Percentiles rank a stretch among this genome's conserved stretches.
Conservation (phyloP, 1,140 invertebrate genomes). For the Camponotus floridanus region DNA sequence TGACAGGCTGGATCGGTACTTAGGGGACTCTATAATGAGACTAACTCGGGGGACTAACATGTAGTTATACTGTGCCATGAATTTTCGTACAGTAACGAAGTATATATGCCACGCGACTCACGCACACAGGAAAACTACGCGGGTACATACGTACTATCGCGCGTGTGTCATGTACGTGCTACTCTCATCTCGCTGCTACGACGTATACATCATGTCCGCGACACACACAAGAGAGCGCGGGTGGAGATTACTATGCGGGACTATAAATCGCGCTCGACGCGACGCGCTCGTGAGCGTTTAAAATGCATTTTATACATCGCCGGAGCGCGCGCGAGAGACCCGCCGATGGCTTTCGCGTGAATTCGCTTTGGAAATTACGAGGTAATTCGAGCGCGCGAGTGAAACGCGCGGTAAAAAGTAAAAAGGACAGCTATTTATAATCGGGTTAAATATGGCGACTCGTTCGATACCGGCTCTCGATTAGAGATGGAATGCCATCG, state of each 20-base stretch:
- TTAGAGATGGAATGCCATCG: not conserved
- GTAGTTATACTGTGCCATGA: constrained; percentile 69
- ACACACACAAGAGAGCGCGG: constrained; percentile 35
- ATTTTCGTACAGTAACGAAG: constrained; percentile 70
- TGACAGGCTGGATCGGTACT: constrained; percentile 50
- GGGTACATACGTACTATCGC: not conserved
- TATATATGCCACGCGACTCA: constrained; percentile 1
- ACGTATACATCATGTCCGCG: constrained; percentile 31
- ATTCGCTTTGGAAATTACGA: constrained; percentile 46
- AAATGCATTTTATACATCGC: constrained; percentile 44
- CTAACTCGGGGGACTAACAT: constrained; percentile 6
- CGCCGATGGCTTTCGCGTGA: constrained; percentile 40
- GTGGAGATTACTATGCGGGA: constrained; percentile 53
- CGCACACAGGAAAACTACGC: not conserved
- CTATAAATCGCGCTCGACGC: constrained; percentile 36
- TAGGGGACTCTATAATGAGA: constrained; percentile 43
- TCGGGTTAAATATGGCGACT: not conserved
- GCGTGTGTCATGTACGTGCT: constrained; percentile 13
- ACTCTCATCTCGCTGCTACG: constrained; percentile 25
- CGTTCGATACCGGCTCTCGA: not conserved
- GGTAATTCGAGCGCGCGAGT: constrained; percentile 31
- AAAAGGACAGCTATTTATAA: constrained; percentile 22
- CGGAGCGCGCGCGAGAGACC: not conserved
- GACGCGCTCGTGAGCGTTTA: constrained; percentile 32
- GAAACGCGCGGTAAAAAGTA: constrained; percentile 22